Percentiles rank a stretch among this genome's conserved stretches.
Conservation (phyloP, 53 echinoderm and acorn worm genomes). For the Astropecten irregularis region DNA sequence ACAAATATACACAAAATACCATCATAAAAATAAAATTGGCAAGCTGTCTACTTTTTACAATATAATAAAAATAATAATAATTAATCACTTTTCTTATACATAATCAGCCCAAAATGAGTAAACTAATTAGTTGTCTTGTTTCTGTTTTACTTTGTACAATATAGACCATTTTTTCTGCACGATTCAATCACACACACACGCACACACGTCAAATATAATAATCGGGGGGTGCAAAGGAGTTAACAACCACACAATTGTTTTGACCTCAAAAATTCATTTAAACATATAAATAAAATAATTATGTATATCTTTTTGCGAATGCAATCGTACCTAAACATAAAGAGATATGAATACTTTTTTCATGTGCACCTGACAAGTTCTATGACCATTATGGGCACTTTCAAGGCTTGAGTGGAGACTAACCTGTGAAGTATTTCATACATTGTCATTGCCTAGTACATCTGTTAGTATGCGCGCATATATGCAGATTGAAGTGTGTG, state of each 20-base stretch:
- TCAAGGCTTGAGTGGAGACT: no score
- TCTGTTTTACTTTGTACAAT: slow-evolving; percentile 33
- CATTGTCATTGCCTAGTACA: no score
- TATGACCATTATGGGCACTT: slow-evolving; percentile 24
- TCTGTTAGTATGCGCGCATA: no score
- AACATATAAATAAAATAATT: slow-evolving; percentile 51
- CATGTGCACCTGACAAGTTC: slow-evolving; percentile 15
- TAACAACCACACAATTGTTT: neutral
- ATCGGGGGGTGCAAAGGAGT: neutral
- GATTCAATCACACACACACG: slow-evolving; percentile 55
- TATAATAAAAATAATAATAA: slow-evolving; percentile 16
- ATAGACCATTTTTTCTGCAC: slow-evolving; percentile 47
- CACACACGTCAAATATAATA: slow-evolving; percentile 30
- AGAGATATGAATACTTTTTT: neutral
- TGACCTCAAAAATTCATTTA: neutral
- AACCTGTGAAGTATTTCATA: no score
- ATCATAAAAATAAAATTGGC: slow-evolving; percentile 59
- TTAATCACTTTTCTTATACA: slow-evolving; percentile 23
- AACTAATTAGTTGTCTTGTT: neutral
- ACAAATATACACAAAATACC: slow-evolving; percentile 41
- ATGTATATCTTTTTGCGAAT: slow-evolving; percentile 26
- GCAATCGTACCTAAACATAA: neutral
- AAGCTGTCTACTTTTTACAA: slow-evolving; percentile 57
- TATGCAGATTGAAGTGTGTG: no score
- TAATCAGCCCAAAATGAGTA: slow-evolving; percentile 46